A percentile compares a stretch with the other conserved stretches of the same genome.
These are phyloP conservation scores for Gymnodraco acuticeps DNA, from an alignment of 2,797 vertebrate genomes.

Conservation along the genomic window DNA sequence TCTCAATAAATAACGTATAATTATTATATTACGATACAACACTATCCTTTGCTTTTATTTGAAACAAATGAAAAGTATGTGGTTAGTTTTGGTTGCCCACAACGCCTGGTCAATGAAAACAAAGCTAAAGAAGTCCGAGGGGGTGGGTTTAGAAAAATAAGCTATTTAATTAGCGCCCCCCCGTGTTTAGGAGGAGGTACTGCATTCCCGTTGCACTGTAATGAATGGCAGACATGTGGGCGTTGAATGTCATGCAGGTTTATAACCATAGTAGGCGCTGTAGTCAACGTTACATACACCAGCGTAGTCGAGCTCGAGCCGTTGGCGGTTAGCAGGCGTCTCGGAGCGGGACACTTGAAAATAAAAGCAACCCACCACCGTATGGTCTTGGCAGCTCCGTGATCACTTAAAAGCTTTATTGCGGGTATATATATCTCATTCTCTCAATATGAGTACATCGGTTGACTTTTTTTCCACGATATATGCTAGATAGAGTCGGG, in stretches of 20 bases:
- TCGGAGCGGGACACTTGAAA: slow-evolving; percentile 79
- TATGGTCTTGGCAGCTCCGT: background rate
- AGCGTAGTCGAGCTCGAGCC: background rate
- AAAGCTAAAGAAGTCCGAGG: slow-evolving; percentile 38
- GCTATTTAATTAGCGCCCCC: rapidly evolving
- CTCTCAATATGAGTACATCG: background rate
- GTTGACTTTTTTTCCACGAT: background rate
- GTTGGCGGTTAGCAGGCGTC: slow-evolving; percentile 54
- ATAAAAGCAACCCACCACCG: slow-evolving; percentile 11
- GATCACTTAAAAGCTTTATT: rapidly evolving
- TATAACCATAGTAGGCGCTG: slow-evolving; percentile 45
- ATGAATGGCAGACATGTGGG: rapidly evolving
- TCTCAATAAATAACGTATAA: rapidly evolving
- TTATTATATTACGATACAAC: rapidly evolving
- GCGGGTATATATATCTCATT: background rate
- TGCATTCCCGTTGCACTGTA: background rate
- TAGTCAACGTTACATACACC: background rate
- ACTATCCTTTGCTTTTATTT: rapidly evolving
- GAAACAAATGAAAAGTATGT: background rate
- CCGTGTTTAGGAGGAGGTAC: slow-evolving; percentile 1
- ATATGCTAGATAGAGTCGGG: background rate
- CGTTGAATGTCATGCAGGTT: background rate
- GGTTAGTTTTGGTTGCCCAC: slow-evolving; percentile 57
- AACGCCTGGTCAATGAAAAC: slow-evolving; percentile 37
- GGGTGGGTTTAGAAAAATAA: rapidly evolving